Evolutionary conservation across 1,140 invertebrate genomes (phyloP), one percentile per base, ranked within the genome.

Genomic region (Dysdera silvatica): DNA sequence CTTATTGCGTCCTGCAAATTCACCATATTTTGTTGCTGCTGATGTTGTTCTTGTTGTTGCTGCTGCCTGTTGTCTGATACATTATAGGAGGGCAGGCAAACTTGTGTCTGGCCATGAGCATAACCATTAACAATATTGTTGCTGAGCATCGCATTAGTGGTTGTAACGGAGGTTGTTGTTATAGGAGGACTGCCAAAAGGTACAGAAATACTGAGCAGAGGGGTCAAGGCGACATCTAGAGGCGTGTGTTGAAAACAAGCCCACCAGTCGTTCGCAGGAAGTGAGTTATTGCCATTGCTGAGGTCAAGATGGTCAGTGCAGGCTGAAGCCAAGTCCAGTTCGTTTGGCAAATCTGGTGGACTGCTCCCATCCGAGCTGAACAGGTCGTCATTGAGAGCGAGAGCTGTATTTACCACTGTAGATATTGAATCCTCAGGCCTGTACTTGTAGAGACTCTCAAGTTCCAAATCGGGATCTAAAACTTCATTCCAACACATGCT

Each of bases 401-500:
- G 28, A 35, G 62, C 54, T 58, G 62, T 62, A 28, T 62, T 62
- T 14, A 62, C 60, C 16, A 62, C 60, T 8, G 62, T 58, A 10
- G 62, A 52, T 20, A 64, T 58, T 12, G 62, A 58, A 47, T 64
- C 54, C 48, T 64, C 67, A 8, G 41, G 67, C 10, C 63, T 16
- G 14, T 65, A 65, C 23, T 59, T 67, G 43, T 71, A 74, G 41
- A 79, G 75, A 54, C 77, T 75, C 28, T 79, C 76, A 37, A 70
- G 33, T 35, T 70, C 69, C 10, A 70, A 45, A 55, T 79, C 76
- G 43, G 78, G 76, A 59, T 75, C 71, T n/a, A 80, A 68, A 23
- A 80, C 72, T n/a, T 76, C 69, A 35, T 76, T 78, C 77, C 75
- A 79, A 70, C 72, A 79, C 51, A 78, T 73, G 60, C 78, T 76